Conservation (phyloP, 2,888 invertebrate genomes). For the Furcula furcula region DNA sequence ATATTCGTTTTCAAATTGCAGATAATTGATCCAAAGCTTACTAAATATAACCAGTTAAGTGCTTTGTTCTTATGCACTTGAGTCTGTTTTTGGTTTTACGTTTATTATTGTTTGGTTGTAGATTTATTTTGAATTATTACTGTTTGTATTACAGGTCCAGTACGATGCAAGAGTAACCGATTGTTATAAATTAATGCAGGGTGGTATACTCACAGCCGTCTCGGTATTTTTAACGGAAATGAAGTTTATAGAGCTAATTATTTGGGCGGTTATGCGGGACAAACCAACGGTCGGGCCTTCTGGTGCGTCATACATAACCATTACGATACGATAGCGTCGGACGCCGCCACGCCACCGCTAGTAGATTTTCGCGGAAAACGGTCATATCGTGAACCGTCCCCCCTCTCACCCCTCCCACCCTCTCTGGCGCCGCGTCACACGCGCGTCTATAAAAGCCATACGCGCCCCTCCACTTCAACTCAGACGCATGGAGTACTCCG, state of each 20-base stretch:
- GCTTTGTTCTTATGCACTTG: background rate
- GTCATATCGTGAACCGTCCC: conserved; percentile 57
- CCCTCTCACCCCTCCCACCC: conserved; percentile 32
- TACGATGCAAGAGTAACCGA: conserved; percentile 39
- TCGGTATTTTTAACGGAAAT: conserved; percentile 28
- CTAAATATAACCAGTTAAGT: conserved; percentile 2
- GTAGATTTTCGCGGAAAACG: conserved; percentile 79
- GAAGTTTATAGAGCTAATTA: conserved; percentile 33
- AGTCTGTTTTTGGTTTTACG: background rate
- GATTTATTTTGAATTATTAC: conserved; percentile 3
- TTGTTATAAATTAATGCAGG: conserved; percentile 10
- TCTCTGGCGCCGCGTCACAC: conserved; percentile 61
- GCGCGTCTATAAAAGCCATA: conserved; percentile 71
- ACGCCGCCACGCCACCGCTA: conserved; percentile 55
- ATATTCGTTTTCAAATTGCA: conserved; percentile 11
- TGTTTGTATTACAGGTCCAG: conserved; percentile 20
- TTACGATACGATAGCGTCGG: conserved; percentile 55
- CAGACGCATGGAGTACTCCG: conserved; percentile 83
- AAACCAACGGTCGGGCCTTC: conserved; percentile 59
- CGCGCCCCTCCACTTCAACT: conserved; percentile 76
- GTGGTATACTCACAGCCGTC: conserved; percentile 53
- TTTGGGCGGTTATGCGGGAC: conserved; percentile 50
- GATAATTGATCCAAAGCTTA: conserved; percentile 4
- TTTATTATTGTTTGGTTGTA: background rate
- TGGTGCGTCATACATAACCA: conserved; percentile 62